Conservation (phyloP, 2,888 invertebrate genomes). For the Mechanitis messenoides region DNA sequence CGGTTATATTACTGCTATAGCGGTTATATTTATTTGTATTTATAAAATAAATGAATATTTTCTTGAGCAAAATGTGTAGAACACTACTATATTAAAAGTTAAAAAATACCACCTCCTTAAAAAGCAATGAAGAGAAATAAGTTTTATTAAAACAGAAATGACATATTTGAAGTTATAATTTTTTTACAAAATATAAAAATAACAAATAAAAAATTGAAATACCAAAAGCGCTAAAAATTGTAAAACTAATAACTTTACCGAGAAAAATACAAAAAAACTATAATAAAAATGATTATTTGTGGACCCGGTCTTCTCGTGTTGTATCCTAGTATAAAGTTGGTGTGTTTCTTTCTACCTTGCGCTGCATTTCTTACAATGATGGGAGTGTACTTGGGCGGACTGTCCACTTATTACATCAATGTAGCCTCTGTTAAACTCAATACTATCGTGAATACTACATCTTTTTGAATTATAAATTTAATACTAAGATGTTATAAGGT, state of each 20-base stretch:
- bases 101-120: neutral
- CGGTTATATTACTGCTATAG: no score
- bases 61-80: no score
- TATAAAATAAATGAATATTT: no score
- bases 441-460: constrained; percentile 35
- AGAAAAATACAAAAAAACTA: neutral
- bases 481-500: neutral
- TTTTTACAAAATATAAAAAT: neutral
- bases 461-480: constrained; percentile 27
- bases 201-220: constrained; percentile 8
- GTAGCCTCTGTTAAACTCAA: constrained; percentile 39
- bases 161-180: neutral
- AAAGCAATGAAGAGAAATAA: neutral
- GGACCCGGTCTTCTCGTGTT: constrained; percentile 39
- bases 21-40: no score
- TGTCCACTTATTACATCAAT: constrained; percentile 37
- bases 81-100: no score
- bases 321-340: constrained; percentile 47
- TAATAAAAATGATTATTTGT: constrained; percentile 37
- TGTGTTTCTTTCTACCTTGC: constrained; percentile 50
- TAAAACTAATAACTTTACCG: constrained; percentile 7
- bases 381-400: constrained; percentile 40
- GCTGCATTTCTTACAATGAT: constrained; percentile 42
- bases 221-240: constrained; percentile 10
- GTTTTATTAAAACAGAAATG: neutral